Percentiles rank a stretch among this genome's conserved stretches.
phyloP scores from a whole-genome alignment of 2,113 vertebrate genomes.

The Chionis minor region DNA sequence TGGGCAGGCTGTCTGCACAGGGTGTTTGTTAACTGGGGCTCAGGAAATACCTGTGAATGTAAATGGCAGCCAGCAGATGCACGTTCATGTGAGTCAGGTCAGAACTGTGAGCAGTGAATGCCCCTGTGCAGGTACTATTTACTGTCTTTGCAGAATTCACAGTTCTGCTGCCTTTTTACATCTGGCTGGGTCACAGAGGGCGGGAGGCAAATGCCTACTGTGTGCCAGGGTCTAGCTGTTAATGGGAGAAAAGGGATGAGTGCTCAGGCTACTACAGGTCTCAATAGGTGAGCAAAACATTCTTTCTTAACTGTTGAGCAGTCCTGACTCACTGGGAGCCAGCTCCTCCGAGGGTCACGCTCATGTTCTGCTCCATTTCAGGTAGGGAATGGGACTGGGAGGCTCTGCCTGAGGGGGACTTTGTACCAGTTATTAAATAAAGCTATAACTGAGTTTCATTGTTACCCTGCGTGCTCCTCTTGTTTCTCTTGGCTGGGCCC shows the following conservation, averaged over 20 bases:
- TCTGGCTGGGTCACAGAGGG: background rate
- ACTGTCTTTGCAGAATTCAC: background rate
- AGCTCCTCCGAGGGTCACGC: background rate
- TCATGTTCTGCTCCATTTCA: conserved; percentile 58
- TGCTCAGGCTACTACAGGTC: background rate
- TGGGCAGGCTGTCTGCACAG: background rate
- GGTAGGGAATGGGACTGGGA: conserved; percentile 58
- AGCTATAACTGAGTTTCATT: conserved; percentile 79
- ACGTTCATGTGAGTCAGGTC: accelerated
- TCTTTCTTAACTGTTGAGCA: background rate
- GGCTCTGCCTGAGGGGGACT: conserved; percentile 71
- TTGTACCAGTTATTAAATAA: conserved; percentile 90
- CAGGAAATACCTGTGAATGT: background rate
- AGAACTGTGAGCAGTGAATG: background rate
- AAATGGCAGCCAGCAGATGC: background rate
- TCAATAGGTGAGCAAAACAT: background rate
- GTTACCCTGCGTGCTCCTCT: background rate
- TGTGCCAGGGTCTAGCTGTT: background rate
- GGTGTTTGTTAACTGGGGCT: background rate
- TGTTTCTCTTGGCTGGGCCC: background rate
- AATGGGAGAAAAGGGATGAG: conserved; percentile 34
- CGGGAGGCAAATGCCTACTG: background rate
- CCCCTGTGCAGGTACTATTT: background rate
- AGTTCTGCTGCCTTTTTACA: background rate
- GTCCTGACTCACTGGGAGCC: conserved; percentile 8